A percentile compares a stretch with the other conserved stretches of the same genome.
Evolutionary conservation across 2,113 vertebrate species (phyloP).

Genomic region (Drymodes brunneopygia): DNA sequence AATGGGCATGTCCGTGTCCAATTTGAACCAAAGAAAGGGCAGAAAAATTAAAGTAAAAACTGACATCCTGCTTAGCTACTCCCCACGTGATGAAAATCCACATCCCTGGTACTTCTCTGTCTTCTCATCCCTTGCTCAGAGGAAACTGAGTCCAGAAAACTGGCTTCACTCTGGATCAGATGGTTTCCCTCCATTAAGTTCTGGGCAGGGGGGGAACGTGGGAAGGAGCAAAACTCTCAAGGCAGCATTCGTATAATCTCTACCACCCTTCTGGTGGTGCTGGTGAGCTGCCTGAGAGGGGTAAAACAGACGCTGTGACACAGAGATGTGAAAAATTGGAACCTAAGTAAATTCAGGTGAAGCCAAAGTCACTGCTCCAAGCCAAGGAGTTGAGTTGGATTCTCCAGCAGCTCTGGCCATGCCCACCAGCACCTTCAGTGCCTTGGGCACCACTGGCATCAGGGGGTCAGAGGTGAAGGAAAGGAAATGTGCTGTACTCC

Average conservation of each 20-base stretch:
- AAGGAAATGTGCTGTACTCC: background rate
- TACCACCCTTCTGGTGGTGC: background rate
- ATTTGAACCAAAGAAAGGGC: background rate
- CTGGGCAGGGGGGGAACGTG: fast-evolving
- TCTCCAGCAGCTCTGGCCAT: background rate
- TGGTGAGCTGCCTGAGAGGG: background rate
- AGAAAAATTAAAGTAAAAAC: background rate
- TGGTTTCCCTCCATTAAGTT: background rate
- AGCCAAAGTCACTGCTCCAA: background rate
- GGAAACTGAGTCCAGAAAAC: background rate
- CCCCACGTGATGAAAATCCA: background rate
- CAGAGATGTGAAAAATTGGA: background rate
- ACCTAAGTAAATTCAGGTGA: background rate
- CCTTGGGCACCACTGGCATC: background rate
- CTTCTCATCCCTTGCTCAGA: background rate
- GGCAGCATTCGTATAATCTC: background rate
- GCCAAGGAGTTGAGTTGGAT: background rate
- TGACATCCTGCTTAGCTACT: background rate
- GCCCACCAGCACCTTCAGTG: background rate
- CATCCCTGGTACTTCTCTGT: background rate
- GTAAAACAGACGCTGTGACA: background rate
- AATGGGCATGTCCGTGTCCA: background rate
- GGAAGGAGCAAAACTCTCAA: background rate
- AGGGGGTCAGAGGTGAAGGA: background rate
- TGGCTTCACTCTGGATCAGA: background rate